Base-by-base conservation (phyloP, 2,797 vertebrate species). In the Lophotriccus pileatus region DNA sequence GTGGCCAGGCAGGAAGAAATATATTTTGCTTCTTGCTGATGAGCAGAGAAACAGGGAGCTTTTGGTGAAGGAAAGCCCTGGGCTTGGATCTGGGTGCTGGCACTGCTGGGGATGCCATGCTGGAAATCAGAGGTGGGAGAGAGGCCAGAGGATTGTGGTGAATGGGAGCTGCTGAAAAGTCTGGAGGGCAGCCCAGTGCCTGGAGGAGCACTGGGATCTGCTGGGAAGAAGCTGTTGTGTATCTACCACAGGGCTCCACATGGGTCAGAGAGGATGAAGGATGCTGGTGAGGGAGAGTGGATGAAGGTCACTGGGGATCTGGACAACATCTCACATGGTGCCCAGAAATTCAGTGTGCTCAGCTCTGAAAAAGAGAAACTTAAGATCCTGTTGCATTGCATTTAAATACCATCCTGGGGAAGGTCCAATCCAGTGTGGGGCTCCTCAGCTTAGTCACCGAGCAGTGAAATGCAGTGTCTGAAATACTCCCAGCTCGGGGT, bases 251-350 rank as follows among this genome's bases (percentile, higher is more conserved):
- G 43, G 36, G 56, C 28, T 60, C 44, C 36, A 16, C 34, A 3
- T 19, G 30, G 22, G 17, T 43, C 32, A 43, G 52, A 46, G 60
- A 14, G 43, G 55, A 18, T 43, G 82, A 32, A 44, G 58, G 67
- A 12, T 79, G 52, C 34, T 68, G 43, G 6, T 25, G 60, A 74
- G 36, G 60, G 27, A 43, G 37, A 52, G 7, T 41, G 55, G 46
- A 8, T 25, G 74, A 17, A 78, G 47, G 41, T 32, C 41, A 2
- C 25, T 32, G 73, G 20, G 12, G 41, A 68, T 46, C 63, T 28
- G 60, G 36, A 1, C 28, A 46, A 2, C 0, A 2, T 18, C 59
- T 30, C 24, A 2, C 0, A 0, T 22, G 37, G 13, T 6, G 7
- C 46, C 46, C 28, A 11, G 41, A 37, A 12, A 25, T 34, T 74